Percentiles rank a stretch among this genome's conserved stretches.
Evolutionary conservation across 2,797 vertebrate genomes (phyloP).

Genomic region (Xenopus petersii): DNA sequence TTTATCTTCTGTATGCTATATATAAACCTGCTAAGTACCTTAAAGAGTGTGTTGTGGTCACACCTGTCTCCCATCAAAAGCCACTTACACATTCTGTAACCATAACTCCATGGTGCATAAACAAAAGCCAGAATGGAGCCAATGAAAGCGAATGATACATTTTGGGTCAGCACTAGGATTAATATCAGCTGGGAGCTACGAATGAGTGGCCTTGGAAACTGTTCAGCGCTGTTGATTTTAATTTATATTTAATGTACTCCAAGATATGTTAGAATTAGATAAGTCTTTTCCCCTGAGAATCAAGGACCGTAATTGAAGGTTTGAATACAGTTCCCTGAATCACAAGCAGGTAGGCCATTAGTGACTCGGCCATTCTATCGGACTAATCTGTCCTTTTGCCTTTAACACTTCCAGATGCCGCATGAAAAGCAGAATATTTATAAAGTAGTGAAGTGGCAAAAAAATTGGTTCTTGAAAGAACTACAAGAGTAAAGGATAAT

Average conservation of each 20-base stretch:
- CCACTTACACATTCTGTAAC: slow-evolving; percentile 1
- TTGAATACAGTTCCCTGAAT: too few relatives aligned
- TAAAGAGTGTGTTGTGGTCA: background rate
- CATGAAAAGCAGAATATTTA: too few relatives aligned
- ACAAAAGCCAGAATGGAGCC: slow-evolving; percentile 11
- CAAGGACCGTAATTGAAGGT: too few relatives aligned
- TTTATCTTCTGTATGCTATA: slow-evolving; percentile 20
- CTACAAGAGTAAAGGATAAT: too few relatives aligned
- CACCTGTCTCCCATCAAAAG: slow-evolving; percentile 18
- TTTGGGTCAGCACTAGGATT: background rate
- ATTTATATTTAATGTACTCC: background rate
- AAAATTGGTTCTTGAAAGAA: too few relatives aligned
- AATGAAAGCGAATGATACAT: slow-evolving; percentile 5
- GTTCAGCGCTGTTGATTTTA: background rate
- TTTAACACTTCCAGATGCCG: too few relatives aligned
- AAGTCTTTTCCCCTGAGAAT: too few relatives aligned
- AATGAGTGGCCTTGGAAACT: background rate
- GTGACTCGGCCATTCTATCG: too few relatives aligned
- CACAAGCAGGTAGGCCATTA: too few relatives aligned
- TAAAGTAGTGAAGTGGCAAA: too few relatives aligned
- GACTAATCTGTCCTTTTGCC: too few relatives aligned
- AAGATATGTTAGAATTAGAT: background rate
- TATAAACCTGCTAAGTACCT: background rate
- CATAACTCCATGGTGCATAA: slow-evolving; percentile 9
- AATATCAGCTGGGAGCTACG: background rate